These are phyloP conservation scores for Phthorimaea operculella DNA, from an alignment of 1,140 invertebrate species.

Conservation along the genomic window DNA sequence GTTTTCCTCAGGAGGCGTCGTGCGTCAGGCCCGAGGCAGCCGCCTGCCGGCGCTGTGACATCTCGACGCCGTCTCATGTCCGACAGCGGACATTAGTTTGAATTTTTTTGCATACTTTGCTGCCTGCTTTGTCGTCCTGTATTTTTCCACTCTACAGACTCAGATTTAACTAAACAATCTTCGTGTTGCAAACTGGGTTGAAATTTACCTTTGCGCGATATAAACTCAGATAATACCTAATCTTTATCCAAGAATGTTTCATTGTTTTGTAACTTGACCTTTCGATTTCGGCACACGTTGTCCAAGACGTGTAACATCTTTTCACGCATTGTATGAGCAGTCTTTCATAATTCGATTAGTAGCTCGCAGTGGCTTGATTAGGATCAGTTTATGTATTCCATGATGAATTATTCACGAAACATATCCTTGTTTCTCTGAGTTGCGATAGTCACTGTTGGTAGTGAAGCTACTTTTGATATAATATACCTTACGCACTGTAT, in stretches of 20 bases:
- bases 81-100: conserved; percentile 49
- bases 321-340: conserved; percentile 25
- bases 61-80: conserved; percentile 34
- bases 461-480: background rate
- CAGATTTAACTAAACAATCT: too few relatives aligned
- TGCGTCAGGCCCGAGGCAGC: conserved; percentile 14
- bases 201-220: too few relatives aligned
- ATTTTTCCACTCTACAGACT: too few relatives aligned
- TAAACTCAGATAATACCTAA: too few relatives aligned
- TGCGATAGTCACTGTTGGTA: conserved; percentile 14
- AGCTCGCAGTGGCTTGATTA: conserved; percentile 29
- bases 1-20: background rate
- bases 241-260: too few relatives aligned
- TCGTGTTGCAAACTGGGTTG: too few relatives aligned
- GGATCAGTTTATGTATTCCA: conserved; percentile 34
- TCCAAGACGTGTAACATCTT: conserved; percentile 12
- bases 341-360: conserved; percentile 35
- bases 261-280: too few relatives aligned
- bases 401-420: conserved; percentile 41
- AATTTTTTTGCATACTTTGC: conserved; percentile 23
- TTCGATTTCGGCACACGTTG: too few relatives aligned
- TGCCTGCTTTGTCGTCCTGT: too few relatives aligned
- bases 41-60: conserved; percentile 21
- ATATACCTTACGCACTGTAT: background rate
- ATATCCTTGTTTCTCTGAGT: conserved; percentile 30